Conservation (phyloP, 2,797 vertebrate species). For the Podarcis lilfordi region DNA sequence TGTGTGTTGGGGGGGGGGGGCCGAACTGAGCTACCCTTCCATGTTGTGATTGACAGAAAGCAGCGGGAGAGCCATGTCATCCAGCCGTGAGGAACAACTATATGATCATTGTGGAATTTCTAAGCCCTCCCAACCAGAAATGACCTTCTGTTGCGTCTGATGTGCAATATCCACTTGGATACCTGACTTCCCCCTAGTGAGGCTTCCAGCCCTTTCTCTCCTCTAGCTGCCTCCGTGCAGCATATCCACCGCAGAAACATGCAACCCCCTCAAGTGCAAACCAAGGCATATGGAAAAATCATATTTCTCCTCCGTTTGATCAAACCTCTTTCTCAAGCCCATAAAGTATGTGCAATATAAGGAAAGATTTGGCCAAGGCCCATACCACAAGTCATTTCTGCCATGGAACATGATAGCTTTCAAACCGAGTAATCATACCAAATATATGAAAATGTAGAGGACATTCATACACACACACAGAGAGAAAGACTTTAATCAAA, state of each 20-base stretch:
- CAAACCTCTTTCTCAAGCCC: slow-evolving; percentile 65
- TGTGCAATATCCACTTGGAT: slow-evolving; percentile 63
- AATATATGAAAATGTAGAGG: slow-evolving; percentile 9
- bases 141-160: slow-evolving; percentile 50
- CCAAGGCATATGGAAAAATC: slow-evolving; percentile 69
- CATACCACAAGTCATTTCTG: slow-evolving; percentile 50
- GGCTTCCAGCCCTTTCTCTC: slow-evolving; percentile 64
- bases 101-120: slow-evolving; percentile 54
- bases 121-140: slow-evolving; percentile 52
- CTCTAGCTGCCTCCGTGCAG: slow-evolving; percentile 52
- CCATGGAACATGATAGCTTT: slow-evolving; percentile 59
- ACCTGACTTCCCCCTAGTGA: slow-evolving; percentile 57
- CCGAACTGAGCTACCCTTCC: slow-evolving; percentile 25
- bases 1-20: background rate
- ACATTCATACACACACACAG: background rate
- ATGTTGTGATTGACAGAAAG: slow-evolving; percentile 46
- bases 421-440: slow-evolving; percentile 34
- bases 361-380: slow-evolving; percentile 48
- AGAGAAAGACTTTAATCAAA: slow-evolving; percentile 23
- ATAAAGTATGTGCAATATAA: slow-evolving; percentile 57
- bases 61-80: slow-evolving; percentile 41
- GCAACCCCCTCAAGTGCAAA: slow-evolving; percentile 63
- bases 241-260: slow-evolving; percentile 57
- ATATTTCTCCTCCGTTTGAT: slow-evolving; percentile 58
- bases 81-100: slow-evolving; percentile 58